Conservation (phyloP, 2,113 vertebrate genomes). For the Crocuta crocuta region DNA sequence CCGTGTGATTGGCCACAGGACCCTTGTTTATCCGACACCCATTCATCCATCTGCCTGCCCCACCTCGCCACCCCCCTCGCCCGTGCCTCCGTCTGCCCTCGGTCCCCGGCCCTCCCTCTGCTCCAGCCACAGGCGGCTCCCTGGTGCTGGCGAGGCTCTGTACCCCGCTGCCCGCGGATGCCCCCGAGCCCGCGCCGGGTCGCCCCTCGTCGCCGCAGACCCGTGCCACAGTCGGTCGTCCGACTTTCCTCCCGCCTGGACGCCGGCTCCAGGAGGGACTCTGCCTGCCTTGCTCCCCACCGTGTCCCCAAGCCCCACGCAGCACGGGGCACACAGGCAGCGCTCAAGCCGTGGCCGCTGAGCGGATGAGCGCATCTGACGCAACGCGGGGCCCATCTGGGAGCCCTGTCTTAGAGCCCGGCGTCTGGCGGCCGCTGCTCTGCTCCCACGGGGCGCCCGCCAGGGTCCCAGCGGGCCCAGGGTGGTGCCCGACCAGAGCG, state of each 20-base stretch:
- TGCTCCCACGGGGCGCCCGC: not conserved
- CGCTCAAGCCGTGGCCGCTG: not conserved
- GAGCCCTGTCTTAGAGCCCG: not conserved
- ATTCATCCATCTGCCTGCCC: rapidly evolving
- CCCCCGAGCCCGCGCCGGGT: not conserved
- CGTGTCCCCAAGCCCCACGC: not conserved
- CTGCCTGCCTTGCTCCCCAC: not conserved
- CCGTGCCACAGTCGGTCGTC: rapidly evolving
- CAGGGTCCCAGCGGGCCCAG: not conserved
- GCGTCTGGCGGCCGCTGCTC: not conserved
- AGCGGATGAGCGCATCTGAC: too few relatives aligned
- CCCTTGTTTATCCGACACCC: not conserved
- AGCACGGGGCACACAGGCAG: not conserved
- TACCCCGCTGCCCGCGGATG: rapidly evolving
- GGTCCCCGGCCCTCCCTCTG: too few relatives aligned
- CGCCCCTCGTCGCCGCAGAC: not conserved
- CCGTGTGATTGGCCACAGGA: not conserved
- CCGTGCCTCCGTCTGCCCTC: not conserved
- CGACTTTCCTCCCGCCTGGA: rapidly evolving
- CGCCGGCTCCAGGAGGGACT: not conserved
- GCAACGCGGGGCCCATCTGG: rapidly evolving
- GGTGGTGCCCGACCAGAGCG: rapidly evolving
- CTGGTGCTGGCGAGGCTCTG: not conserved
- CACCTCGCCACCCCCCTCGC: rapidly evolving
- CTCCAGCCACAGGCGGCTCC: not conserved